Percentiles rank a stretch among this genome's conserved stretches.
phyloP scores from a whole-genome alignment of 2,888 invertebrate species.

The Parnassius apollo region DNA sequence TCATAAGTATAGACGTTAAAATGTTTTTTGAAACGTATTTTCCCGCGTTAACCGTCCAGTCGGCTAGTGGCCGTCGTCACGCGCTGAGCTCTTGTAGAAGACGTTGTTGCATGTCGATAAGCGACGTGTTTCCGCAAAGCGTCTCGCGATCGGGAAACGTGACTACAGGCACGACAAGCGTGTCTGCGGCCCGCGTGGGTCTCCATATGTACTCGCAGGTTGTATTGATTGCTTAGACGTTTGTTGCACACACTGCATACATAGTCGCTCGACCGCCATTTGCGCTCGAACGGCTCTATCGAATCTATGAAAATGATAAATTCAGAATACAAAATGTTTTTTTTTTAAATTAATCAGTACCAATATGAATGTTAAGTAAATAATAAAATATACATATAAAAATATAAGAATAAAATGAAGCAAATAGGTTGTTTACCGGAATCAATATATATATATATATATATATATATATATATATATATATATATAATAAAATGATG shows the following conservation, averaged over 20 bases:
- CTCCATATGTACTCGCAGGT: constrained; percentile 93
- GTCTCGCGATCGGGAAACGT: constrained; percentile 93
- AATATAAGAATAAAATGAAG: too few relatives aligned
- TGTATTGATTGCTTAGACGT: constrained; percentile 94
- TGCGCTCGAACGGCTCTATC: constrained; percentile 54
- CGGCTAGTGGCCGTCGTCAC: constrained; percentile 7
- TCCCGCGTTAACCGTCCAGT: constrained; percentile 5
- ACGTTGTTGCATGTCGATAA: constrained; percentile 85
- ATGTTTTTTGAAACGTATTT: not conserved
- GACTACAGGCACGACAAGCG: constrained; percentile 92
- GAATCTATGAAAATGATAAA: constrained; percentile 43
- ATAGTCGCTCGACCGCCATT: constrained; percentile 66
- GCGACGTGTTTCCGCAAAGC: constrained; percentile 94
- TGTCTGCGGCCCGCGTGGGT: constrained; percentile 94
- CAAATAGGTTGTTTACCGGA: too few relatives aligned
- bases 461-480: too few relatives aligned
- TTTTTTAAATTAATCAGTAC: too few relatives aligned
- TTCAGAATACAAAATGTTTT: too few relatives aligned
- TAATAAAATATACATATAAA: too few relatives aligned
- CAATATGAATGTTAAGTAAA: too few relatives aligned
- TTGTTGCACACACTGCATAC: constrained; percentile 93
- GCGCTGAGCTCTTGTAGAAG: constrained; percentile 5
- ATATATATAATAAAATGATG: too few relatives aligned
- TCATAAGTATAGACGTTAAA: too few relatives aligned
- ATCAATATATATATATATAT: too few relatives aligned